Percentiles rank a stretch among this genome's conserved stretches.
phyloP scores from a whole-genome alignment of 1,140 invertebrate genomes.

The Drosophila pachea region DNA sequence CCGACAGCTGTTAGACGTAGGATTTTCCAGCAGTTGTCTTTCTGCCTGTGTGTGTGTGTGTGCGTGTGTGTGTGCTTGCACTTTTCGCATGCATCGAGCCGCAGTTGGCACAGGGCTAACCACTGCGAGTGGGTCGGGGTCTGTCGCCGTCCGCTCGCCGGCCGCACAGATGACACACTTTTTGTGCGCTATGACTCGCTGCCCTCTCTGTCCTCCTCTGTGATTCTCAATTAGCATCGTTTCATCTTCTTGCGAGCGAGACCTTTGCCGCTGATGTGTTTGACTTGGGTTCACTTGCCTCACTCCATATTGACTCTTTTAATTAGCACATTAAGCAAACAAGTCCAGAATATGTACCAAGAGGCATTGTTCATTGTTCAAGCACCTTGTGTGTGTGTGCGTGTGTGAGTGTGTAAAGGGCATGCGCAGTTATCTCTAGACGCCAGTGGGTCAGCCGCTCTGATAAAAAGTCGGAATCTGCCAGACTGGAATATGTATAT shows the following conservation, averaged over 20 bases:
- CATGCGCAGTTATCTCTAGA: too few species aligned
- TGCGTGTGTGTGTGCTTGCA: background rate
- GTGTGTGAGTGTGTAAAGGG: too few species aligned
- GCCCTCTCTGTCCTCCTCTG: conserved; percentile 1
- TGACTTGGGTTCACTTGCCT: conserved; percentile 7
- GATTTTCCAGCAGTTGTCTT: conserved; percentile 5
- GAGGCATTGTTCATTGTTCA: background rate
- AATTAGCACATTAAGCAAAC: conserved; percentile 38
- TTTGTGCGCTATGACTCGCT: conserved; percentile 1
- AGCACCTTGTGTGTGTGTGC: background rate
- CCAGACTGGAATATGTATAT: background rate
- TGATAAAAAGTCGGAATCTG: background rate
- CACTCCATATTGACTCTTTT: conserved; percentile 19
- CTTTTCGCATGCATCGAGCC: conserved; percentile 19
- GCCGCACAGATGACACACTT: conserved; percentile 16
- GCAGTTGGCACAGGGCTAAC: conserved; percentile 6
- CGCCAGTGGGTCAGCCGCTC: too few species aligned
- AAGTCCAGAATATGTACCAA: background rate
- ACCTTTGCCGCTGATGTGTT: too few species aligned
- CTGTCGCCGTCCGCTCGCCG: background rate
- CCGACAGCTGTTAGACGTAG: conserved; percentile 40
- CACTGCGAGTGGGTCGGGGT: background rate
- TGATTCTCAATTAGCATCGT: conserved; percentile 25
- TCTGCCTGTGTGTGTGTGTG: conserved; percentile 18
- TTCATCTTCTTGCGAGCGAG: conserved; percentile 2